phyloP scores from a whole-genome alignment of 1,140 invertebrate species.

The Lamellibrachia luymesi region DNA sequence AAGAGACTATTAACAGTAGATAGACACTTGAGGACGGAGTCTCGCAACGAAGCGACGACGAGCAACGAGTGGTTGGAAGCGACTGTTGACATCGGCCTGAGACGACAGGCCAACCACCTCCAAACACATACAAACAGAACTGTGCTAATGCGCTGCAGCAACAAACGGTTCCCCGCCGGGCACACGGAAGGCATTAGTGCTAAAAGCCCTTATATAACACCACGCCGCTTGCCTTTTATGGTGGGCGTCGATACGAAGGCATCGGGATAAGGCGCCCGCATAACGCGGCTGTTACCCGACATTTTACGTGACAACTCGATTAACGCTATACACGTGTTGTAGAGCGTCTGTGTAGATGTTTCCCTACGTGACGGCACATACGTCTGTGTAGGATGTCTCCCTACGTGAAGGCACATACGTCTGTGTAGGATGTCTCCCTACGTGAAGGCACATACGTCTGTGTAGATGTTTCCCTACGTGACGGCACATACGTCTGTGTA shows the following conservation, averaged over 20 bases:
- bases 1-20: not conserved
- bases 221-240: not conserved
- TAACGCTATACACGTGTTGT: not conserved
- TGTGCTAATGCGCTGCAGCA: not conserved
- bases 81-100: not conserved
- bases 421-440: too few relatives aligned
- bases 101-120: not conserved
- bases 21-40: not conserved
- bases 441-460: too few relatives aligned
- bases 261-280: not conserved
- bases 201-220: constrained; percentile 1
- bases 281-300: not conserved
- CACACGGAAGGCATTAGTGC: not conserved
- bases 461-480: too few relatives aligned
- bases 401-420: too few relatives aligned
- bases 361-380: too few relatives aligned
- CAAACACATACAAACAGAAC: not conserved
- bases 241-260: not conserved
- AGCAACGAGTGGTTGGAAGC: not conserved
- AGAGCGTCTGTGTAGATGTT: too few relatives aligned
- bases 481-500: too few relatives aligned
- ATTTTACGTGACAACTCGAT: not conserved
- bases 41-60: not conserved
- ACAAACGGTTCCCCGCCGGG: not conserved
- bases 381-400: too few relatives aligned